Conservation (phyloP, 2,888 invertebrate species). For the Folsomia candida region DNA sequence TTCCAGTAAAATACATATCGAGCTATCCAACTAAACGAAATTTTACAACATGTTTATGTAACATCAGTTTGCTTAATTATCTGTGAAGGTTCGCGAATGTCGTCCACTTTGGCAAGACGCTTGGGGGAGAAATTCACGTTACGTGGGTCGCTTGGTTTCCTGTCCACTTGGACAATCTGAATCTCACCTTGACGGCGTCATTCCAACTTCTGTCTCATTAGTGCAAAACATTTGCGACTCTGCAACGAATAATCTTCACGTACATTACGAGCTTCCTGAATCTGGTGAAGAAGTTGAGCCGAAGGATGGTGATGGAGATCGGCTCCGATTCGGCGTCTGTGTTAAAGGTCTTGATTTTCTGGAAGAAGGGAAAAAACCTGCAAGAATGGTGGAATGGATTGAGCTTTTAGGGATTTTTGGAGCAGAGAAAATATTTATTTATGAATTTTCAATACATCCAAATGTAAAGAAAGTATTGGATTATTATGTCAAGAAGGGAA, state of each 20-base stretch:
- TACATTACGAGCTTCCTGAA: slow-evolving; percentile 51
- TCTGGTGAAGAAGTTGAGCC: slow-evolving; percentile 50
- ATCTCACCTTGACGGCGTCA: slow-evolving; percentile 7
- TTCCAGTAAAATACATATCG: too few species aligned
- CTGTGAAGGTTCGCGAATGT: too few species aligned
- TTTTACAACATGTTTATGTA: too few species aligned
- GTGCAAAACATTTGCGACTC: slow-evolving; percentile 52
- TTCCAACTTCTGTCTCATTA: slow-evolving; percentile 52
- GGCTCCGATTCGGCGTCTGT: slow-evolving; percentile 55
- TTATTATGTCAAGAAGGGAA: slow-evolving; percentile 48
- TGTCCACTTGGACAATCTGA: not conserved
- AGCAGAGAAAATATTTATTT: slow-evolving; percentile 55
- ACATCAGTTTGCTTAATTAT: too few species aligned
- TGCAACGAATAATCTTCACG: slow-evolving; percentile 52
- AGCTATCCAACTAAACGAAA: too few species aligned
- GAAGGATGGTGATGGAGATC: too few species aligned
- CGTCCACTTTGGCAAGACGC: too few species aligned
- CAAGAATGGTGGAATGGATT: slow-evolving; percentile 56
- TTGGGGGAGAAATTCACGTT: too few species aligned
- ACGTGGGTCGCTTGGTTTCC: too few species aligned
- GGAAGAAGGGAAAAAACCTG: slow-evolving; percentile 53
- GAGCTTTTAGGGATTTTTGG: slow-evolving; percentile 55
- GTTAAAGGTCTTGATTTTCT: slow-evolving; percentile 57
- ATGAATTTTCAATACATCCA: slow-evolving; percentile 55
- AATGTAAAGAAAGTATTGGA: slow-evolving; percentile 52